These are phyloP conservation scores for Dinocampus coccinellae DNA, from an alignment of 2,888 invertebrate genomes.

Conservation along the genomic window DNA sequence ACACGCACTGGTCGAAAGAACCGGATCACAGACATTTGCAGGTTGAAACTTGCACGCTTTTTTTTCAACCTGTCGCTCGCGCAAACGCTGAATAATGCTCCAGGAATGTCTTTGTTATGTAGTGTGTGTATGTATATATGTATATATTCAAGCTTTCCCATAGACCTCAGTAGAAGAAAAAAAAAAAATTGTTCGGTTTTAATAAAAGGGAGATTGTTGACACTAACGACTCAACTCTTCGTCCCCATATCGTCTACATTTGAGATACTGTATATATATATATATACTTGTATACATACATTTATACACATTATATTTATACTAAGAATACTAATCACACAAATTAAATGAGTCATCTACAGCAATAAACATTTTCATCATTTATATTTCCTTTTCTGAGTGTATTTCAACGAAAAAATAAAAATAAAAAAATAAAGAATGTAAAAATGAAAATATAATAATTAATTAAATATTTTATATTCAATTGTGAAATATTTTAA, in stretches of 20 bases:
- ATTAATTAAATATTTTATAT: too few species aligned
- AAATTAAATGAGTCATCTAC: not conserved
- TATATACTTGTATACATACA: not conserved
- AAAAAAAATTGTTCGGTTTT: slow-evolving; percentile 13
- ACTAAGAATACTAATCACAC: not conserved
- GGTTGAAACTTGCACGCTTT: not conserved
- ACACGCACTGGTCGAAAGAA: not conserved
- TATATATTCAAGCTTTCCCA: not conserved
- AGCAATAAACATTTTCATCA: not conserved
- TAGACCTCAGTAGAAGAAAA: not conserved
- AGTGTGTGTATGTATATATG: slow-evolving; percentile 15
- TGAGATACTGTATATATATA: not conserved
- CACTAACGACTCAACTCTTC: not conserved
- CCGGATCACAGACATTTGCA: not conserved
- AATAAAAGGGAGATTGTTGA: not conserved
- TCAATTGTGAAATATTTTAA: too few species aligned
- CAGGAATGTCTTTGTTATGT: slow-evolving; percentile 54
- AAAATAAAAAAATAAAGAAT: too few species aligned
- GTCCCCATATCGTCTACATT: not conserved
- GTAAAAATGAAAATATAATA: too few species aligned
- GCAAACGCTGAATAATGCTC: slow-evolving; percentile 49
- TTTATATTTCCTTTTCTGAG: not conserved
- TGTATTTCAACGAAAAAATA: not conserved
- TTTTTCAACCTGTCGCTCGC: slow-evolving; percentile 32
- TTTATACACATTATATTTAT: not conserved